Base-by-base conservation (phyloP, 2,797 vertebrate species). In the Trichosurus vulpecula region DNA sequence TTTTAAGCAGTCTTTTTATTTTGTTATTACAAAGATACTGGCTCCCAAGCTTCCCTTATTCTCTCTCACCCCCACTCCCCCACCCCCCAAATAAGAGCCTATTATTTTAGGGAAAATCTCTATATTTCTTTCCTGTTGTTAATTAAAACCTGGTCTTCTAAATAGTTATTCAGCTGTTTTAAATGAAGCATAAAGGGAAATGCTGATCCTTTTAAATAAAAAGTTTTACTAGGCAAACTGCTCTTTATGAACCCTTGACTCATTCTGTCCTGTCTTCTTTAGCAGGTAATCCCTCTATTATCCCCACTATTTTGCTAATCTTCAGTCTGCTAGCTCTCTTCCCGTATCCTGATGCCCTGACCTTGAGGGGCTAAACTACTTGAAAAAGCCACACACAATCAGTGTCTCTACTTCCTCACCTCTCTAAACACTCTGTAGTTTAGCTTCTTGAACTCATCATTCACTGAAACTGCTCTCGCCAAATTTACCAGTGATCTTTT, bases 21-120 rank as follows among this genome's bases (percentile, higher is more conserved):
- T 87, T 87, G 74, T 25, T 87, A 3, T 87, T 87, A 27, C 41
- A 87, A 87, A 27, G 74, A 25, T 81, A 81, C 19, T 47, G 41
- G 74, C 19, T 81, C 6, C 25, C 74, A 81, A 51, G 9, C 25
- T 87, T 87, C 41, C 25, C 22, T 47, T 81, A 27, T 22, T 47
- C 2, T 27, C 22, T 11, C 4, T 8, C n/a, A 47, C 6, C 8
- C 16, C 31, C 13, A 4, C 35, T 1, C 19, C 35, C 0, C 35
- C 6, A 5, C 13, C 57, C 57, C 29, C 6, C 13, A 54, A 31
- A 35, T n/a, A 47, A 47, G 27, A 87, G 41, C 16, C 41, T 51
- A 12, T 87, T 81, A 2, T 22, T 41, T 81, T 81, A 87, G 74
- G 74, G 74, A 41, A 31, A 47, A 11, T 27, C 25, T 22, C 25